Percentiles rank a stretch among this genome's conserved stretches.
These are phyloP conservation scores for Drosophila ohnishii DNA, from an alignment of 1,140 invertebrate species.

Conservation along the genomic window DNA sequence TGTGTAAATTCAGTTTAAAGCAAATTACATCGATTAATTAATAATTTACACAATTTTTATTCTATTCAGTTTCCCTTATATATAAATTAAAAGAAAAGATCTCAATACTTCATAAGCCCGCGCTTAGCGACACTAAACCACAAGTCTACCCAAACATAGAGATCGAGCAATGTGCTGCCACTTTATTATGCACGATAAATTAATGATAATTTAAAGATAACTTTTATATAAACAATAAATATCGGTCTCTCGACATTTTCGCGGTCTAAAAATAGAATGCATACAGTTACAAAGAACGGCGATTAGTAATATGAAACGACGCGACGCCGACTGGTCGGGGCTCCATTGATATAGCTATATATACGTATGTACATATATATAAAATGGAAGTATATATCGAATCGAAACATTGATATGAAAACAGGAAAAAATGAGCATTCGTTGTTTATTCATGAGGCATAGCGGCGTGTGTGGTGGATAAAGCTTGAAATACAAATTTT, in stretches of 20 bases:
- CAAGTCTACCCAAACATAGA: conserved; percentile 18
- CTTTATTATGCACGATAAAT: conserved; percentile 72
- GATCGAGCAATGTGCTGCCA: conserved; percentile 33
- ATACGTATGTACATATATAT: neutral
- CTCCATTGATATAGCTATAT: conserved; percentile 25
- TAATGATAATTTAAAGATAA: conserved; percentile 79
- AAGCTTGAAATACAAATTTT: conserved; percentile 26
- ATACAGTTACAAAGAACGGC: conserved; percentile 33
- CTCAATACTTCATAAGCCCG: conserved; percentile 31
- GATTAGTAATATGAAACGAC: conserved; percentile 31
- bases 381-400: conserved; percentile 20
- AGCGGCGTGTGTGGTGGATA: conserved; percentile 25
- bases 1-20: conserved; percentile 12
- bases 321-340: conserved; percentile 6
- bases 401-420: conserved; percentile 31
- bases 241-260: conserved; percentile 40
- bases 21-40: neutral
- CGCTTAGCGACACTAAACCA: conserved; percentile 24
- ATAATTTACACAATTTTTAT: conserved; percentile 54
- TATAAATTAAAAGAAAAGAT: neutral
- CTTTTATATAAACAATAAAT: conserved; percentile 73
- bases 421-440: conserved; percentile 37
- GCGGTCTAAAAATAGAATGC: conserved; percentile 48
- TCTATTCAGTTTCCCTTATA: conserved; percentile 3
- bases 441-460: conserved; percentile 43